Evolutionary conservation across 1,140 invertebrate genomes (phyloP).

Genomic region (Nasonia vitripennis): DNA sequence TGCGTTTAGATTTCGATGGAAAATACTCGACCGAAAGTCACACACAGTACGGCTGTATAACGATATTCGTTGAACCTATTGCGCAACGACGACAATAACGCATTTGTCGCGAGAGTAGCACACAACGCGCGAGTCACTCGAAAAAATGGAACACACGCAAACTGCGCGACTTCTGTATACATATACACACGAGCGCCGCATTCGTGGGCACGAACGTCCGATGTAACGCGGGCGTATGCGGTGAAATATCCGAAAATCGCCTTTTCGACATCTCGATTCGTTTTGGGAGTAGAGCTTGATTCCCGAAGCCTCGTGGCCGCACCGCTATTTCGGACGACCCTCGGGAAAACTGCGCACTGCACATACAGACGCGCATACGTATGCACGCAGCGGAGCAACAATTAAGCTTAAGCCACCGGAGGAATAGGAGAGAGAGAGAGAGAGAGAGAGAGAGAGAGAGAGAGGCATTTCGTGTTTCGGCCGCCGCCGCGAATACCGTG

Average conservation of each 20-base stretch:
- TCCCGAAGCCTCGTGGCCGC: not conserved
- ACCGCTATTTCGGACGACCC: conserved; percentile 11
- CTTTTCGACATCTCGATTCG: conserved; percentile 39
- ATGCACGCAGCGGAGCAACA: not conserved
- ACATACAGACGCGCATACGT: too few species aligned
- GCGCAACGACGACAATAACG: too few species aligned
- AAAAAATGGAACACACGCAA: not conserved
- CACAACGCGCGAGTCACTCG: too few species aligned
- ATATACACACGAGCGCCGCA: not conserved
- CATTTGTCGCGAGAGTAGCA: too few species aligned
- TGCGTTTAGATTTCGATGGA: too few species aligned
- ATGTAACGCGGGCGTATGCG: not conserved
- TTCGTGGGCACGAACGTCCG: not conserved
- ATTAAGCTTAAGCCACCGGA: conserved; percentile 2
- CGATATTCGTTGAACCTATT: too few species aligned
- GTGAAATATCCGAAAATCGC: conserved; percentile 34
- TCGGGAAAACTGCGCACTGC: not conserved
- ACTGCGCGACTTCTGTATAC: not conserved
- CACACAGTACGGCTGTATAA: too few species aligned
- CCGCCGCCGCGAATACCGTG: not conserved
- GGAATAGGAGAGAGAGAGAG: not conserved
- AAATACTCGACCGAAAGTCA: too few species aligned
- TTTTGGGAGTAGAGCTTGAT: conserved; percentile 25
- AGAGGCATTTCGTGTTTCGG: not conserved
- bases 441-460: not conserved